phyloP scores from a whole-genome alignment of 35 echinoderm and acorn worm genomes.

The Diadema setosum region DNA sequence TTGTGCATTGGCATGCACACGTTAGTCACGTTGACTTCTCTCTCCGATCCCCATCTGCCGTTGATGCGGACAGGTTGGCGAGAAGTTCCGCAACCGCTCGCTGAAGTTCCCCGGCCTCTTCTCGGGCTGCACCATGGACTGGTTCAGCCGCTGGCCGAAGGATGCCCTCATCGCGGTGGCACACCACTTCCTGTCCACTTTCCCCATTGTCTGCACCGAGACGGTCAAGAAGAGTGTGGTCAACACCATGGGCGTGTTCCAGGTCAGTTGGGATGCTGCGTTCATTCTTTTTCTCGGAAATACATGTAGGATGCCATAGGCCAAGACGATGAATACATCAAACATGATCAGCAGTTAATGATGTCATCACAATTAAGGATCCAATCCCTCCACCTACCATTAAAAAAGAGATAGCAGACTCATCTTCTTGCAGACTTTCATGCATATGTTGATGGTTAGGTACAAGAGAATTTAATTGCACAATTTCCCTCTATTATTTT shows the following conservation, averaged over 20 bases:
- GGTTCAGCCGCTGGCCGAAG: conserved; percentile 98
- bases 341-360: background rate
- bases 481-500: too few species aligned
- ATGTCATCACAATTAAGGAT: background rate
- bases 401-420: too few species aligned
- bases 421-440: too few species aligned
- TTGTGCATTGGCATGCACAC: too few species aligned
- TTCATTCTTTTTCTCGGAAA: too few species aligned
- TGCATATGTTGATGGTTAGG: too few species aligned
- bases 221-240: conserved; percentile 90
- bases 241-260: conserved; percentile 89
- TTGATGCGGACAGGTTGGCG: conserved; percentile 98
- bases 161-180: conserved; percentile 95
- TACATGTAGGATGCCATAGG: too few species aligned
- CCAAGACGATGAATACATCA: too few species aligned
- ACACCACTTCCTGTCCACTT: conserved; percentile 82
- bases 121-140: conserved; percentile 98
- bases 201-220: conserved; percentile 85
- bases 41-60: too few species aligned
- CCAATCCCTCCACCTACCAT: too few species aligned
- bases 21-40: too few species aligned
- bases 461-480: too few species aligned
- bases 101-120: conserved; percentile 98
- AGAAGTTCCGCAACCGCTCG: conserved; percentile 97
- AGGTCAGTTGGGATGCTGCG: conserved; percentile 55